Conservation (phyloP, 1,140 invertebrate species). For the Chelonus insularis region DNA sequence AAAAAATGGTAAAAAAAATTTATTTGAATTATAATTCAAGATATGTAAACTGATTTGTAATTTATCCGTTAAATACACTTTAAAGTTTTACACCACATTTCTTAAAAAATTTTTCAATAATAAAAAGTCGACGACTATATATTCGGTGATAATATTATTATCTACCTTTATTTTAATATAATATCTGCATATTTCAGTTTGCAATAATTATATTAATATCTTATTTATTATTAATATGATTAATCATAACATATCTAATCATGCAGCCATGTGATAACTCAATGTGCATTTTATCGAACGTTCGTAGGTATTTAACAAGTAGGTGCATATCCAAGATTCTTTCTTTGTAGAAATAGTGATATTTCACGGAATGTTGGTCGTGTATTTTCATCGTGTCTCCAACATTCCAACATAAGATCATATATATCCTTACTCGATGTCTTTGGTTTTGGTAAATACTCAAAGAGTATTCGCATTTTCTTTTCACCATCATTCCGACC, state of each 20-base stretch:
- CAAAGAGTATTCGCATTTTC: constrained; percentile 51
- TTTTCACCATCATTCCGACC: constrained; percentile 15
- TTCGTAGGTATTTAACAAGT: constrained; percentile 54
- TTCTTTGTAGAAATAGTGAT: constrained; percentile 83
- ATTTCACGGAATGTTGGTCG: constrained; percentile 86
- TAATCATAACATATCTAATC: constrained; percentile 3
- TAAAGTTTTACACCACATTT: too few species aligned
- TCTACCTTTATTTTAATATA: too few species aligned
- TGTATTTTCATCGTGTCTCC: constrained; percentile 77
- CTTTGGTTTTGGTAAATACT: constrained; percentile 68
- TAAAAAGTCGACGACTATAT: too few species aligned
- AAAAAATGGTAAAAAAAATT: too few species aligned
- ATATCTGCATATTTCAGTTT: too few species aligned
- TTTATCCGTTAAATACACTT: too few species aligned
- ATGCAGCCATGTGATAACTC: constrained; percentile 10
- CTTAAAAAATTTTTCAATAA: too few species aligned
- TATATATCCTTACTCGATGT: constrained; percentile 82
- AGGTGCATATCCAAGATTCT: constrained; percentile 76
- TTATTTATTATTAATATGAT: neutral
- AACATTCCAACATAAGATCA: constrained; percentile 89
- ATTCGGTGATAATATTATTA: too few species aligned
- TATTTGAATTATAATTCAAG: too few species aligned
- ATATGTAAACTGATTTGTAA: too few species aligned
- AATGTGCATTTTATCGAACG: constrained; percentile 13
- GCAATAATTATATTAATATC: neutral